phyloP scores from a whole-genome alignment of 2,113 vertebrate species.

The Patagioenas fasciata region DNA sequence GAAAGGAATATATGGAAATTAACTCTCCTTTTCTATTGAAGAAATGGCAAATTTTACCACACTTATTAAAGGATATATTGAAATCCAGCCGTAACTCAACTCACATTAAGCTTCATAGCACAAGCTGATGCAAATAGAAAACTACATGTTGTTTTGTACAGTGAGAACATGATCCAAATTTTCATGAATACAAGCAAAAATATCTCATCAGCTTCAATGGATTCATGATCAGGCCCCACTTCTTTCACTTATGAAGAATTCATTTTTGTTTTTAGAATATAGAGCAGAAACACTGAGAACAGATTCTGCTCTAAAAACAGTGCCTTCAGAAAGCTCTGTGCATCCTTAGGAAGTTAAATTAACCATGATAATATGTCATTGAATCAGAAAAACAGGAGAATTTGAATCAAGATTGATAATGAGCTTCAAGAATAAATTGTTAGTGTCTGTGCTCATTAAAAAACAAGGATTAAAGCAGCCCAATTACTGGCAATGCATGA shows the following conservation, averaged over 20 bases:
- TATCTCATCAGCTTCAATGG: neutral
- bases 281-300: constrained; percentile 52
- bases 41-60: neutral
- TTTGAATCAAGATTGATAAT: constrained; percentile 42
- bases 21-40: neutral
- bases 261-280: constrained; percentile 64
- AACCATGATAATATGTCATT: constrained; percentile 8
- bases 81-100: neutral
- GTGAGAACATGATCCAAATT: neutral
- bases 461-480: neutral
- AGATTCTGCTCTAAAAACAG: neutral
- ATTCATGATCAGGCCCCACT: neutral
- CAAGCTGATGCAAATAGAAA: neutral
- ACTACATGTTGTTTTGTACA: neutral
- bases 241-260: neutral
- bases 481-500: constrained; percentile 22
- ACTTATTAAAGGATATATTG: neutral
- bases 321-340: neutral
- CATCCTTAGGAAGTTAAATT: constrained; percentile 33
- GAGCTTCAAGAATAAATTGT: neutral
- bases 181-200: neutral
- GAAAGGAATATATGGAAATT: neutral
- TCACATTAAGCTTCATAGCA: neutral
- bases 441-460: constrained; percentile 53
- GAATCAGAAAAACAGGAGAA: constrained; percentile 4